These are phyloP conservation scores for Pyxicephalus adspersus DNA, from an alignment of 2,113 vertebrate genomes.

Conservation along the genomic window DNA sequence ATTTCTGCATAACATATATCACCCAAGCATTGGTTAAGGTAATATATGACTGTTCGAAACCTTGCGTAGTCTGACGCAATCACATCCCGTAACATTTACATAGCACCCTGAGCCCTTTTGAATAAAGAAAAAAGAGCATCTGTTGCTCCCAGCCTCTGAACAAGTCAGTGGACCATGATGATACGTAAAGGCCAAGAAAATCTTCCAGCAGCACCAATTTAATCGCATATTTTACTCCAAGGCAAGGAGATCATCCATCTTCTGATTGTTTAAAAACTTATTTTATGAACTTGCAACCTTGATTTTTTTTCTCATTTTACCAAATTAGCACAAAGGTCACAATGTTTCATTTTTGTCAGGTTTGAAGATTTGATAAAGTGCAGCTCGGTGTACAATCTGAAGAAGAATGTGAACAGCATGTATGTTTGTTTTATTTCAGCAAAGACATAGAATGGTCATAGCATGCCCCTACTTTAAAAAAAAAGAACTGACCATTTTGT, in stretches of 20 bases:
- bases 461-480: too few relatives aligned
- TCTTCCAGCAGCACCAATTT: slow-evolving; percentile 13
- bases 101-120: not conserved
- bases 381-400: too few relatives aligned
- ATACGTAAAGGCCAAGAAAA: slow-evolving; percentile 21
- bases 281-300: slow-evolving; percentile 9
- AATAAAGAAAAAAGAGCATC: slow-evolving; percentile 13
- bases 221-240: not conserved
- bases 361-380: slow-evolving; percentile 35
- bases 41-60: too few relatives aligned
- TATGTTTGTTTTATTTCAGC: not conserved
- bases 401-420: not conserved
- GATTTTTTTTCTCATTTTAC: slow-evolving; percentile 29
- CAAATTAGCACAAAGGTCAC: slow-evolving; percentile 34
- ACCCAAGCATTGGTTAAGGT: too few relatives aligned
- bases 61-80: too few relatives aligned
- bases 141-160: not conserved
- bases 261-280: slow-evolving; percentile 35
- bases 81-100: too few relatives aligned
- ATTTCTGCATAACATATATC: too few relatives aligned
- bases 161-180: not conserved
- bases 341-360: slow-evolving; percentile 17
- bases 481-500: too few relatives aligned
- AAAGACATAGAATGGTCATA: too few relatives aligned
- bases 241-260: not conserved